Evolutionary conservation across 2,888 invertebrate genomes (phyloP).

Genomic region (Ectemnius lituratus): DNA sequence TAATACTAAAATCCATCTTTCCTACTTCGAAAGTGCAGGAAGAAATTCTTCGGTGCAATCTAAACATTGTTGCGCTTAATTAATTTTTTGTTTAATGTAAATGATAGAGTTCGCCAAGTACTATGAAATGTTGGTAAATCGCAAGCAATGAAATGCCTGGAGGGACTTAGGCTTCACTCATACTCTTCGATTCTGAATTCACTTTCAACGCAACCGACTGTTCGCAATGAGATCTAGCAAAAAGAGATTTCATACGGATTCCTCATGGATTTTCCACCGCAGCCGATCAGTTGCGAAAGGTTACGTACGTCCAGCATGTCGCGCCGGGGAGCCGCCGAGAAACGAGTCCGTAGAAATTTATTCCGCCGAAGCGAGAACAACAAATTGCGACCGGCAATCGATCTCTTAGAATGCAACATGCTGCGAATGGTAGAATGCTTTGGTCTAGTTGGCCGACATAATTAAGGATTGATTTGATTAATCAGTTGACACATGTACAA

Average conservation of each 20-base stretch:
- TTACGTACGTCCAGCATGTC: constrained; percentile 35
- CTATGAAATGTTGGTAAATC: too few species aligned
- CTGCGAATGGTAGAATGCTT: constrained; percentile 67
- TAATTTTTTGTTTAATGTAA: too few species aligned
- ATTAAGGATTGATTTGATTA: constrained; percentile 17
- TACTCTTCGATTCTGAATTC: too few species aligned
- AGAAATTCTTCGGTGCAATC: too few species aligned
- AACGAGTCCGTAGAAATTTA: constrained; percentile 73
- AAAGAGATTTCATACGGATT: neutral
- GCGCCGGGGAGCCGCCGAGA: constrained; percentile 46
- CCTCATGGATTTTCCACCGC: constrained; percentile 36
- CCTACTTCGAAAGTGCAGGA: too few species aligned
- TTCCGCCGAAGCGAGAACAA: constrained; percentile 75
- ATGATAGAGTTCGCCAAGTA: too few species aligned
- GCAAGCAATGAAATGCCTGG: too few species aligned
- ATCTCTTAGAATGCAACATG: constrained; percentile 76
- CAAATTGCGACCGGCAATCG: constrained; percentile 74
- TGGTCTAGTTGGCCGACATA: constrained; percentile 35
- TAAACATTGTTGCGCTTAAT: too few species aligned
- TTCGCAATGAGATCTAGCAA: neutral
- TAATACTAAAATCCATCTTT: too few species aligned
- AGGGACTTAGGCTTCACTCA: too few species aligned
- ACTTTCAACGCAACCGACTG: too few species aligned
- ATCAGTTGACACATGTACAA: too few species aligned
- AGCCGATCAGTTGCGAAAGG: constrained; percentile 41